phyloP scores from a whole-genome alignment of 2,888 invertebrate species.

The Asteroscopus sphinx region DNA sequence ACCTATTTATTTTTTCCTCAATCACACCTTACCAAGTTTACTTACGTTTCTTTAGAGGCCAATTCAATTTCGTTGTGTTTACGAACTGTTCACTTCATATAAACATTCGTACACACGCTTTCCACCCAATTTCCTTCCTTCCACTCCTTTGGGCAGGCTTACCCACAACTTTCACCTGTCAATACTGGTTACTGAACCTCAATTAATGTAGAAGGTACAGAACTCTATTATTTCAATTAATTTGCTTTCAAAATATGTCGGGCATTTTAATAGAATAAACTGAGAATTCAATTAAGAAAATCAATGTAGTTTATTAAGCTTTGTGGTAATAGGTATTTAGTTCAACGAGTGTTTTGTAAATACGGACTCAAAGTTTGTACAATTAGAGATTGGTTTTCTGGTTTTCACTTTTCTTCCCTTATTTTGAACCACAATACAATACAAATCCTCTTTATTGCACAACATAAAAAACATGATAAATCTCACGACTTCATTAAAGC shows the following conservation, averaged over 20 bases:
- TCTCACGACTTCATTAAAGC: no score
- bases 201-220: constrained; percentile 8
- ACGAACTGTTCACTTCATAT: neutral
- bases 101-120: constrained; percentile 5
- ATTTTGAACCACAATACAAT: no score
- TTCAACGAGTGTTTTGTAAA: constrained; percentile 17
- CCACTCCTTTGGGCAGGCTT: neutral
- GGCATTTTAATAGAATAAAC: constrained; percentile 8
- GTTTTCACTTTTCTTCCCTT: neutral
- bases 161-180: constrained; percentile 9
- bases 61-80: neutral
- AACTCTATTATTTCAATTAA: constrained; percentile 7
- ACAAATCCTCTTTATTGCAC: no score
- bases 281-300: constrained; percentile 21
- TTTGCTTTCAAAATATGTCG: constrained; percentile 4
- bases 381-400: constrained; percentile 11
- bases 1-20: neutral
- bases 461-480: no score
- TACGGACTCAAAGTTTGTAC: constrained; percentile 1
- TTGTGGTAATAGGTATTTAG: constrained; percentile 10
- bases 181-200: constrained; percentile 2
- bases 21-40: neutral
- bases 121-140: constrained; percentile 11
- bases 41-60: neutral
- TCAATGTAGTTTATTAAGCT: constrained; percentile 8